Percentiles rank a stretch among this genome's conserved stretches.
Conservation (phyloP, 2,797 vertebrate genomes). For the Tolypeutes matacus region DNA sequence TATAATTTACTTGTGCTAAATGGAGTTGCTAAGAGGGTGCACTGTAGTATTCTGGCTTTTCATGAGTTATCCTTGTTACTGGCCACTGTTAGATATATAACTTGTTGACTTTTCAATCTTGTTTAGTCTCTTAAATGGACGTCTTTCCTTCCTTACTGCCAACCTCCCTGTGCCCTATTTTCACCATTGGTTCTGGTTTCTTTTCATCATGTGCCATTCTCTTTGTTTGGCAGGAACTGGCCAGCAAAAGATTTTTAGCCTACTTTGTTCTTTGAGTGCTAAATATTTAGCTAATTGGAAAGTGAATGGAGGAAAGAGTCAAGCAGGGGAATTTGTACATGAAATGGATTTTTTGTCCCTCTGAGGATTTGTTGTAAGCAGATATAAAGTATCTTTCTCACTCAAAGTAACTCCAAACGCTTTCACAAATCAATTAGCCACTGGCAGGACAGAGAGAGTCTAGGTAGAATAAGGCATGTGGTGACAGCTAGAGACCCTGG, state of each 20-base stretch:
- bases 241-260: conserved; percentile 3
- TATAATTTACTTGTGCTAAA: conserved; percentile 32
- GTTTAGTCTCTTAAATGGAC: conserved; percentile 56
- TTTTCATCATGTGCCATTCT: not conserved
- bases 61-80: not conserved
- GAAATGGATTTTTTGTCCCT: conserved; percentile 56
- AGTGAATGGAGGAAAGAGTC: conserved; percentile 55
- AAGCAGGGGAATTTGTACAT: conserved; percentile 32
- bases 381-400: conserved; percentile 75
- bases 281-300: conserved; percentile 66
- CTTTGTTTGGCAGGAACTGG: conserved; percentile 49
- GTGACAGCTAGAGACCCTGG: conserved; percentile 60
- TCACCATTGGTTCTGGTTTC: not conserved
- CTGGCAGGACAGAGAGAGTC: conserved; percentile 49
- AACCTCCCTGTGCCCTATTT: conserved; percentile 40
- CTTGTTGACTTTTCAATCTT: conserved; percentile 47
- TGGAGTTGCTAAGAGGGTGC: conserved; percentile 36
- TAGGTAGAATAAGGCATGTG: conserved; percentile 13
- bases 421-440: conserved; percentile 76
- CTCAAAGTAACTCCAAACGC: conserved; percentile 68
- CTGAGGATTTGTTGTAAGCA: conserved; percentile 62
- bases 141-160: not conserved
- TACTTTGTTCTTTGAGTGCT: conserved; percentile 33
- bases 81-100: not conserved
- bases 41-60: conserved; percentile 10